These are phyloP conservation scores for Epizoanthus stellaris DNA, from an alignment of 92 coral and sea anemone species.

Conservation along the genomic window DNA sequence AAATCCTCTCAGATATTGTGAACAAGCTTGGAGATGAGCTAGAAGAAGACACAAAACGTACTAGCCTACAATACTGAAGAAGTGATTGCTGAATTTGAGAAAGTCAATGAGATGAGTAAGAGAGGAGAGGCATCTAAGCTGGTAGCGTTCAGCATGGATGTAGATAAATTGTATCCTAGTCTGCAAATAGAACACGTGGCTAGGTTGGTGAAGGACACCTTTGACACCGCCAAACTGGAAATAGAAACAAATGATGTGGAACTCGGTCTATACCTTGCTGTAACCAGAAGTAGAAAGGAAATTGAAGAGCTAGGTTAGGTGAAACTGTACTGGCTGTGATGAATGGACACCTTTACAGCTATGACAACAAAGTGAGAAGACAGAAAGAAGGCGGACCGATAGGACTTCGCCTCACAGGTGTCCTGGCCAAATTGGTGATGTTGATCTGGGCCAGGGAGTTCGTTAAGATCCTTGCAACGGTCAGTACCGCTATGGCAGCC, in stretches of 20 bases:
- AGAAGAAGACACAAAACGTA: conserved; percentile 19
- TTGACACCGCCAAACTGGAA: not conserved
- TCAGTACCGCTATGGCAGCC: not conserved
- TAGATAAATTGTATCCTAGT: not conserved
- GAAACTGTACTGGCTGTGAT: conserved; percentile 14
- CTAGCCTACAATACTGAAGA: conserved; percentile 25
- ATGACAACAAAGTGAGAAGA: conserved; percentile 2
- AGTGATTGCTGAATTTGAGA: conserved; percentile 9
- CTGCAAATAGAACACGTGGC: not conserved
- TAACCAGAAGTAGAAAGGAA: not conserved
- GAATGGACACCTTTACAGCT: conserved; percentile 13
- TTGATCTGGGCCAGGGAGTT: not conserved
- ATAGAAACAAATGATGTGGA: conserved; percentile 1
- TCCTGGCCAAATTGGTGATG: not conserved
- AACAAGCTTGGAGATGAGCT: conserved; percentile 10
- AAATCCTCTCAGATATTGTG: conserved; percentile 25
- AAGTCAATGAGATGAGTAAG: conserved; percentile 16
- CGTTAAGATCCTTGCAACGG: not conserved
- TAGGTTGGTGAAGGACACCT: not conserved
- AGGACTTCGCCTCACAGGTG: not conserved
- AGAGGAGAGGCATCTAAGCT: conserved; percentile 8
- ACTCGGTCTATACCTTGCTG: not conserved
- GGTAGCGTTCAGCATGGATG: conserved; percentile 28
- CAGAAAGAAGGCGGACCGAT: not conserved
- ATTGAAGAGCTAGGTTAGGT: not conserved